Base-by-base conservation (phyloP, 2,113 vertebrate genomes). In the Erythrolamprus reginae region DNA sequence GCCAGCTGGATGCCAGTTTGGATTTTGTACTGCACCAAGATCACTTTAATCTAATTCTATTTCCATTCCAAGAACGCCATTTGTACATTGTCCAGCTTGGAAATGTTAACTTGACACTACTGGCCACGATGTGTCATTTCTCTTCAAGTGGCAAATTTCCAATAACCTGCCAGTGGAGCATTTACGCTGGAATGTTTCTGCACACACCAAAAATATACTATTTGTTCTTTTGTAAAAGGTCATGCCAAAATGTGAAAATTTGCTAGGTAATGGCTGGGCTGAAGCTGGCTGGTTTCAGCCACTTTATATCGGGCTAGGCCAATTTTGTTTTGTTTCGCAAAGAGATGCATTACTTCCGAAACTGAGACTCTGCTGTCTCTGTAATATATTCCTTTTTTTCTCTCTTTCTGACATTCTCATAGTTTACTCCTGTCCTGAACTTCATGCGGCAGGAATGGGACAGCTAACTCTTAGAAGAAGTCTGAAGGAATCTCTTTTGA, bases 81-180 rank as follows among this genome's bases (percentile, higher is more conserved):
- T 96, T 96, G 96, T 96, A 95, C 91, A 70, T 95, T 95, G 94
- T 96, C 96, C 95, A 96, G 96, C 93, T 96, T 96, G 92, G 91
- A 96, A 96, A 96, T 94, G 95, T 94, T 95, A 94, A 95, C 95
- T 92, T 94, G 93, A 96, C 96, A 95, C 95, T 93, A 93, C 92
- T 96, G 95, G 96, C 96, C 92, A 95, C 23, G 91, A 95, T 92
- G 45, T 55, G 86, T 92, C 94, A 95, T 96, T 96, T 96, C 95
- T 95, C 94, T 96, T 91, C 93, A 88, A 92, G 94, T 95, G 95
- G 96, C 95, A 96, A 93, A 82, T 89, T 93, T 95, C 96, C 96
- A 96, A 93, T 91, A 82, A 95, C 93, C 95, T 96, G 95, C 95
- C 96, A 96, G 94, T 92, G 61, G 91, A 96, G 91, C 94, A 96